A percentile compares a stretch with the other conserved stretches of the same genome.
Conservation (phyloP, 2,797 vertebrate species). For the Hydrophis major region DNA sequence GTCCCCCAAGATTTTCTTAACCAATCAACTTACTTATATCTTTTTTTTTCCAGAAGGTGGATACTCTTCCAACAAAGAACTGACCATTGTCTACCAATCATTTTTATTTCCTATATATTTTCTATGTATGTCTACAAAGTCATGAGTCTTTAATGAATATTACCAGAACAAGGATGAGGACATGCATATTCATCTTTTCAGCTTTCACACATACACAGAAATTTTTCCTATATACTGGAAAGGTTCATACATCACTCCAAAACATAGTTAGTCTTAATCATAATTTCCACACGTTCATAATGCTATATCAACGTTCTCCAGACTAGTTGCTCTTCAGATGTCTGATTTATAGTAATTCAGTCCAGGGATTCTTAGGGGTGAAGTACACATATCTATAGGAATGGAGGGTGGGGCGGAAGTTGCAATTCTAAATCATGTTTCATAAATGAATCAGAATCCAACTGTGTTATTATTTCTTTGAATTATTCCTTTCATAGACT, state of each 20-base stretch:
- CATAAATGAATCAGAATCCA: not conserved
- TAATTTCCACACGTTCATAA: not conserved
- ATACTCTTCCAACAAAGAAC: not conserved
- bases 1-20: not conserved
- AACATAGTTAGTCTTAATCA: not conserved
- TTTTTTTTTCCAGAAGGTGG: not conserved
- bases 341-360: not conserved
- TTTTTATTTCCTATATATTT: not conserved
- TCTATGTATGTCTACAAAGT: not conserved
- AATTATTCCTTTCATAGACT: not conserved
- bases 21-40: not conserved
- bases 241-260: not conserved
- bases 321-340: not conserved
- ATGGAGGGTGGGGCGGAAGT: not conserved
- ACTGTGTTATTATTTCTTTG: not conserved
- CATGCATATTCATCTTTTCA: not conserved
- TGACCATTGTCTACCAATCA: not conserved
- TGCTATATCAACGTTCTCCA: not conserved
- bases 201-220: not conserved
- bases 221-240: not conserved
- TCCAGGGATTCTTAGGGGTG: not conserved
- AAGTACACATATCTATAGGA: not conserved
- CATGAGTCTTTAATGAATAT: not conserved
- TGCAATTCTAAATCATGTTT: not conserved
- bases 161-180: not conserved